Base-by-base conservation (phyloP, 1,140 invertebrate genomes). In the Dufourea novaeangliae region DNA sequence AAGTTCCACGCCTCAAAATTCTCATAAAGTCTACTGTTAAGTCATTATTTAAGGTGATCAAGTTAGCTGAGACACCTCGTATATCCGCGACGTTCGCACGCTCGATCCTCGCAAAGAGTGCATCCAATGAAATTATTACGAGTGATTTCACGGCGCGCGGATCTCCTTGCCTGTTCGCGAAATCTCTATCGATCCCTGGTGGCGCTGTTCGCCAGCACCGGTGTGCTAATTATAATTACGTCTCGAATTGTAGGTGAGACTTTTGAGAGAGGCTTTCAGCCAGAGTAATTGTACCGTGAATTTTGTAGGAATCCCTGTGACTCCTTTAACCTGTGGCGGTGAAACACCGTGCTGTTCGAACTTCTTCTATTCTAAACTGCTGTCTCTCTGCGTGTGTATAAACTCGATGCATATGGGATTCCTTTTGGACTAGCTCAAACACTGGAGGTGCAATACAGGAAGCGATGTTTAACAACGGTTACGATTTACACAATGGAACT, bases 221-320 rank as follows among this genome's bases (percentile, higher is more conserved):
- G n/a, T n/a, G 22, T 4, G 39, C 41, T 68, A 76, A 76, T 76
- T 76, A 69, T 68, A 34, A 69, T 68, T 76, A n/a, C 63, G 14
- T 29, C n/a, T n/a, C 64, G 37, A 68, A 37, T 14, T n/a, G 27
- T 17, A 56, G 50, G 25, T 25, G 0, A n/a, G n/a, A n/a, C n/a
- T n/a, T n/a, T n/a, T 37, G 25, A 29, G 32, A 56, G 46, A 56
- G 46, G 32, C 34, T 39, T 54, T 74, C 29, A 22, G n/a, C 27
- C 46, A 12, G 6, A 52, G 46, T 56, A 74, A 66, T 66, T 41
- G 71, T 66, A 74, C 7, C 71, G 61, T 66, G 71, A 74, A 74
- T 74, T 74, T 66, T 56, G 22, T 14, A 71, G 29, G 57, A 63
- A 63, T 63, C 32, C 17, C 56, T 29, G 10, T 20, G 44, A 50